Evolutionary conservation across 2,113 vertebrate genomes (phyloP).

Genomic region (Haliaeetus leucogaster): DNA sequence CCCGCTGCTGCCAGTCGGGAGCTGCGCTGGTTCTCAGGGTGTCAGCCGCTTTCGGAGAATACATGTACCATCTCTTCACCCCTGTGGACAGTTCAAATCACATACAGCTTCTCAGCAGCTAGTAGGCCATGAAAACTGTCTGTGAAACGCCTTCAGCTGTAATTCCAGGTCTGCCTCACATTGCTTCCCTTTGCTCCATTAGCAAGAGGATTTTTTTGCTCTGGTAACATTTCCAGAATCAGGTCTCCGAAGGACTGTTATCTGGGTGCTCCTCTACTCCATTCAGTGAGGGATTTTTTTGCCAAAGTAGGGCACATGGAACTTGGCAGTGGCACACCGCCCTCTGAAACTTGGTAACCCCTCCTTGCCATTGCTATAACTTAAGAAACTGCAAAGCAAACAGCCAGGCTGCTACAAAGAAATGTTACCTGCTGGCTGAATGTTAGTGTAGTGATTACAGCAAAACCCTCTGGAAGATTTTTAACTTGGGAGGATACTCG

Average conservation of each 20-base stretch:
- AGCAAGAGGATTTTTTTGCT: not conserved
- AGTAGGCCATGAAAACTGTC: not conserved
- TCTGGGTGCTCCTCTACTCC: not conserved
- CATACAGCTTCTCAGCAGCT: not conserved
- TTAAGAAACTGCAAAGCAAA: not conserved
- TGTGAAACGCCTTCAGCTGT: not conserved
- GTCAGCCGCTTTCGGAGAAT: not conserved
- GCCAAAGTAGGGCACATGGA: not conserved
- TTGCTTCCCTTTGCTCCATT: not conserved
- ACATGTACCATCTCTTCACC: too few relatives aligned
- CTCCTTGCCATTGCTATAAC: not conserved
- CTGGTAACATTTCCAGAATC: not conserved
- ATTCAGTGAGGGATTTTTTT: not conserved
- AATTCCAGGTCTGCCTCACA: not conserved
- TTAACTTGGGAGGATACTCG: fast-evolving
- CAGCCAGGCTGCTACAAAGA: not conserved
- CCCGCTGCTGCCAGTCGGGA: not conserved
- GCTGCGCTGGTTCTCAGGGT: not conserved
- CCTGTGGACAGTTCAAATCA: not conserved
- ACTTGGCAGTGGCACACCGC: fast-evolving
- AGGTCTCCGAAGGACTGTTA: not conserved
- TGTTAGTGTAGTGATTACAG: not conserved
- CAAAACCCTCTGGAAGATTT: not conserved
- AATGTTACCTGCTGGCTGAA: not conserved
- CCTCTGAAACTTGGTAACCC: not conserved